Conservation (phyloP, 2,113 vertebrate genomes). For the Herpetotheres cachinnans region DNA sequence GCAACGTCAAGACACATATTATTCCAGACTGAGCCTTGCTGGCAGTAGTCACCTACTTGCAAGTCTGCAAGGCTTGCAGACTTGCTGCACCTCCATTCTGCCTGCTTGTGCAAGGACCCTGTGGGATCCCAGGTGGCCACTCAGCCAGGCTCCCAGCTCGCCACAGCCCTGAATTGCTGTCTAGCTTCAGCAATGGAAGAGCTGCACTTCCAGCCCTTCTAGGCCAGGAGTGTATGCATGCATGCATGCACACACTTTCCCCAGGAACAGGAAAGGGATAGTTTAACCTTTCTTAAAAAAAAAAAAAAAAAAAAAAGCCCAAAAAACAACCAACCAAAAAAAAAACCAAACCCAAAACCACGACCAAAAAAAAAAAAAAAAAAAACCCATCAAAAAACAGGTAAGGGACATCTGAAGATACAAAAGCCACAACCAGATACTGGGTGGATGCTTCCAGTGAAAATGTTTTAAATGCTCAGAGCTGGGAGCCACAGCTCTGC, state of each 20-base stretch:
- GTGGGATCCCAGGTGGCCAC: background rate
- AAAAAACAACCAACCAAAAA: too few relatives aligned
- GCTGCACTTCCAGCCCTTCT: background rate
- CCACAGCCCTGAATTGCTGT: background rate
- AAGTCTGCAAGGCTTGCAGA: background rate
- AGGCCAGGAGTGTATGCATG: accelerated
- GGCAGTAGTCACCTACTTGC: background rate
- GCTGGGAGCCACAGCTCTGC: background rate
- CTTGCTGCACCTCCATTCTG: background rate
- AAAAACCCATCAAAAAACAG: too few relatives aligned
- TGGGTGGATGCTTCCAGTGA: background rate
- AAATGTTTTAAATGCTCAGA: background rate
- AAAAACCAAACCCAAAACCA: too few relatives aligned
- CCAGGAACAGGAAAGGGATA: background rate
- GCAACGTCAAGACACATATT: accelerated
- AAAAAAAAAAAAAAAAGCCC: background rate
- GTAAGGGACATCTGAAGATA: background rate
- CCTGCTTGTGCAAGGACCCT: background rate
- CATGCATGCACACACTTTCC: background rate
- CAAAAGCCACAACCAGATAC: background rate
- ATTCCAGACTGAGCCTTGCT: background rate
- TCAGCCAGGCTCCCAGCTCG: background rate
- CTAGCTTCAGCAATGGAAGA: background rate
- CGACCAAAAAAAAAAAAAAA: too few relatives aligned
- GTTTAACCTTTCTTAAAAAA: background rate